phyloP scores from a whole-genome alignment of 1,140 invertebrate species.

The Platyscapa corneri region DNA sequence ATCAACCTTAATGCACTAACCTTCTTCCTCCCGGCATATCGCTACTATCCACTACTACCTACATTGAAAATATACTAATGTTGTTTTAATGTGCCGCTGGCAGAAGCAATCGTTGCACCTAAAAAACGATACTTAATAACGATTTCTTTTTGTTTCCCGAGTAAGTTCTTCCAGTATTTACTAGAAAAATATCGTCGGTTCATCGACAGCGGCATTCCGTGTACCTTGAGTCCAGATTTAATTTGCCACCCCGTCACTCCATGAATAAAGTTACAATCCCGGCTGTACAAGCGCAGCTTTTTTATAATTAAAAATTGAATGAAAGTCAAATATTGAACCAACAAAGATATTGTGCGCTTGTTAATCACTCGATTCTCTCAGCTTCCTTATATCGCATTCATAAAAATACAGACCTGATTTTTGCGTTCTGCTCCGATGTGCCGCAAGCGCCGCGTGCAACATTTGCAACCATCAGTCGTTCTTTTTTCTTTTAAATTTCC shows the following conservation, averaged over 20 bases:
- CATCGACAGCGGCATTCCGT: background rate
- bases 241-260: background rate
- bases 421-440: background rate
- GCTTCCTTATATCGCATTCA: background rate
- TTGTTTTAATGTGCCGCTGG: no score
- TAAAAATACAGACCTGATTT: slow-evolving; percentile 34
- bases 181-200: background rate
- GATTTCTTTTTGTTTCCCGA: slow-evolving; percentile 30
- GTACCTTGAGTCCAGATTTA: slow-evolving; percentile 33
- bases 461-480: no score
- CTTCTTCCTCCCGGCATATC: no score
- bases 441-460: background rate
- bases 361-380: background rate
- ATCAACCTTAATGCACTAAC: no score
- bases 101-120: background rate
- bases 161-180: slow-evolving; percentile 40
- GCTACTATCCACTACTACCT: no score
- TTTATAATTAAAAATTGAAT: slow-evolving; percentile 28
- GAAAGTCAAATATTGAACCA: slow-evolving; percentile 27
- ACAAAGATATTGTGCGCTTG: background rate
- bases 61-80: no score
- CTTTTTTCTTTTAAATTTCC: no score
- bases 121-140: background rate
- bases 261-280: background rate
- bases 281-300: background rate